Evolutionary conservation across 2,797 vertebrate genomes (phyloP).

Genomic region (Loris lydekkerianus): DNA sequence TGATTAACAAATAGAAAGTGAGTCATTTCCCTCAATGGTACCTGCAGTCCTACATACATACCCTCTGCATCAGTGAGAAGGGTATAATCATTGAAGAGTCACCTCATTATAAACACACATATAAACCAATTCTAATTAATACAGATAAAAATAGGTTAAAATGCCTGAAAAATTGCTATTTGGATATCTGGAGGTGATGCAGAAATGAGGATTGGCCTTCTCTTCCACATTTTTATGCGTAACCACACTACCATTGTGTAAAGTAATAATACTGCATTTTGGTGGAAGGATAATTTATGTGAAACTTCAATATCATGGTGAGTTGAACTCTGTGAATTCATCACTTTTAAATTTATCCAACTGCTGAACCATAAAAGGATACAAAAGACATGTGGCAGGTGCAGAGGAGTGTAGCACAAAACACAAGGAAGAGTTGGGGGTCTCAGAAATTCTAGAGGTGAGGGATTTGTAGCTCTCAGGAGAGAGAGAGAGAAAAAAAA

Average conservation of each 20-base stretch:
- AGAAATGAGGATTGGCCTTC: not conserved
- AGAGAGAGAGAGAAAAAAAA: not conserved
- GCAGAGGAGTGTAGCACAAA: not conserved
- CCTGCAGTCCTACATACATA: not conserved
- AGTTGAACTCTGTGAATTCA: constrained; percentile 68
- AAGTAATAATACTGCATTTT: constrained; percentile 49
- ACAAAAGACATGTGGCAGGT: constrained; percentile 43
- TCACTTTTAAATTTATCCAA: constrained; percentile 72
- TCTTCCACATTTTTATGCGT: not conserved
- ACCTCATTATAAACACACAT: not conserved
- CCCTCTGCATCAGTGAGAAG: not conserved
- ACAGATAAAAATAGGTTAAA: not conserved
- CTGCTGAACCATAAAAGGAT: constrained; percentile 51
- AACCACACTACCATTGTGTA: not conserved
- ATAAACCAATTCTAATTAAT: not conserved
- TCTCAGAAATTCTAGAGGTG: not conserved
- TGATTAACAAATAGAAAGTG: not conserved
- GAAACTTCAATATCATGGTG: constrained; percentile 64
- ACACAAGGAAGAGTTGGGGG: not conserved
- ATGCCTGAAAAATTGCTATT: not conserved
- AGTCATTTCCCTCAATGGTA: not conserved
- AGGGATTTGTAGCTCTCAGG: not conserved
- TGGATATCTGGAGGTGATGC: not conserved
- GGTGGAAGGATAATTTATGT: constrained; percentile 36
- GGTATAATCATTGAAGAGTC: not conserved